phyloP scores from a whole-genome alignment of 2,888 invertebrate species.

The Calephelis perditalis region DNA sequence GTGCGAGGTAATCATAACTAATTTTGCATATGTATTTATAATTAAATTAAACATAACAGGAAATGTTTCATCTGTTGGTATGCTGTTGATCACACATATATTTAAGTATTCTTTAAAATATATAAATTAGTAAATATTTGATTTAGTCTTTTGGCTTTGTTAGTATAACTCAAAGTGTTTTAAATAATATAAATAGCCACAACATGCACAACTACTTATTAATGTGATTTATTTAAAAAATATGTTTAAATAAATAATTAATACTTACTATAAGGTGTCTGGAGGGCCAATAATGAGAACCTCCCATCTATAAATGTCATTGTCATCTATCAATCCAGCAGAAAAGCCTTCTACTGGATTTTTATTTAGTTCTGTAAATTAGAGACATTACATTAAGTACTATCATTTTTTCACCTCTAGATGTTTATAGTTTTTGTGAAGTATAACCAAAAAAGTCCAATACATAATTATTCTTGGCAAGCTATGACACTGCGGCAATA shows the following conservation, averaged over 20 bases:
- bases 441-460: slow-evolving; percentile 22
- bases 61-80: too few species aligned
- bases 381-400: slow-evolving; percentile 18
- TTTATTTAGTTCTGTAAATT: slow-evolving; percentile 95
- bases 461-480: slow-evolving; percentile 40
- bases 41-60: too few species aligned
- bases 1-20: too few species aligned
- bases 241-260: slow-evolving; percentile 17
- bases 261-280: slow-evolving; percentile 97
- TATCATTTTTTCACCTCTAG: slow-evolving; percentile 2
- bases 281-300: slow-evolving; percentile 99
- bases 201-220: too few species aligned
- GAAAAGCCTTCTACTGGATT: slow-evolving; percentile 99
- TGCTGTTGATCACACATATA: too few species aligned
- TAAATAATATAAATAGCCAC: not conserved
- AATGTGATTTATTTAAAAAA: not conserved
- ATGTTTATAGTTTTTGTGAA: slow-evolving; percentile 16
- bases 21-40: too few species aligned
- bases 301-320: slow-evolving; percentile 99
- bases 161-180: not conserved
- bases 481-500: slow-evolving; percentile 58
- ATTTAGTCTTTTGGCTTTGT: too few species aligned
- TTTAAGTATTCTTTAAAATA: too few species aligned
- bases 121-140: too few species aligned
- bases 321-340: slow-evolving; percentile 99